Conservation (phyloP, 2,113 vertebrate genomes). For the Pseudorasbora parva region DNA sequence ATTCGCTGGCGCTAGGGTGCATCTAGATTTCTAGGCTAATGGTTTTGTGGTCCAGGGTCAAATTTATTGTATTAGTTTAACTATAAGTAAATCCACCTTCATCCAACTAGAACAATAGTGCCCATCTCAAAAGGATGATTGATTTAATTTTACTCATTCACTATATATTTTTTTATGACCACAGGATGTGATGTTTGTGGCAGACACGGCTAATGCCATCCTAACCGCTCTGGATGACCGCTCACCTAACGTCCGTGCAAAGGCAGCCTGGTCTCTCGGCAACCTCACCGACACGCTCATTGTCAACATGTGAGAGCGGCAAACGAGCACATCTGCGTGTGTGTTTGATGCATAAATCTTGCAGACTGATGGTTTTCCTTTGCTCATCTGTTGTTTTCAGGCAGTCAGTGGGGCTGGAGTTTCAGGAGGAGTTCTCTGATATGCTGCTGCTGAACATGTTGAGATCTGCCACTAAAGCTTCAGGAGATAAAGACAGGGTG, state of each 20-base stretch:
- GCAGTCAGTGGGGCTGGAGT: conserved; percentile 84
- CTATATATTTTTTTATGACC: not conserved
- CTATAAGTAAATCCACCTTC: too few relatives aligned
- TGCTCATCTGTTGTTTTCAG: conserved; percentile 68
- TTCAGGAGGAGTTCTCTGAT: conserved; percentile 93
- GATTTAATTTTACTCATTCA: not conserved
- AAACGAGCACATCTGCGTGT: not conserved
- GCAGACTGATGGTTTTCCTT: not conserved
- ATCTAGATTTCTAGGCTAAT: too few relatives aligned
- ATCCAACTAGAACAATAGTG: too few relatives aligned
- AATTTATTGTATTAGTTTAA: too few relatives aligned
- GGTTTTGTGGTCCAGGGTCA: too few relatives aligned
- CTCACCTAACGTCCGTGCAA: conserved; percentile 90
- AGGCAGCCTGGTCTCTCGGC: conserved; percentile 95
- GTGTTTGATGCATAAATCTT: not conserved
- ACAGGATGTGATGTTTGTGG: conserved; percentile 97
- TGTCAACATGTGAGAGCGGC: conserved; percentile 87
- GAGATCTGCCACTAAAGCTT: conserved; percentile 83
- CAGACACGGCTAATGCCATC: conserved; percentile 92
- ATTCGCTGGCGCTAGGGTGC: too few relatives aligned
- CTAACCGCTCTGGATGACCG: conserved; percentile 87
- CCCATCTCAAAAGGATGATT: too few relatives aligned
- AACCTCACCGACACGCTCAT: conserved; percentile 95
- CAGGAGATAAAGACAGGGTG: conserved; percentile 93
- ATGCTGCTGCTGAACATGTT: conserved; percentile 92